These are phyloP conservation scores for Zingel zingel DNA, from an alignment of 2,113 vertebrate genomes.

Conservation along the genomic window DNA sequence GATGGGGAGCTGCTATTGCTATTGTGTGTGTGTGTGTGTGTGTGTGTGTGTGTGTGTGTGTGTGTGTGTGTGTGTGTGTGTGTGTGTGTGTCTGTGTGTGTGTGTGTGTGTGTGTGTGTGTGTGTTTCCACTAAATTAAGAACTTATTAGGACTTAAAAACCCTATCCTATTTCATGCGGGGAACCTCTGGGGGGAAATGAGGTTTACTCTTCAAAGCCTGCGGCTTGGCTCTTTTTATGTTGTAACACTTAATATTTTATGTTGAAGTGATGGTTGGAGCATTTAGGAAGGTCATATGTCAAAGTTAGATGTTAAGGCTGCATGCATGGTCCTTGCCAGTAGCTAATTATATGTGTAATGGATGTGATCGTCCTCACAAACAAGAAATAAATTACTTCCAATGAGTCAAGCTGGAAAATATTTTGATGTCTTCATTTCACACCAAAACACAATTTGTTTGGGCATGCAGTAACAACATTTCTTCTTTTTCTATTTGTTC, in stretches of 20 bases:
- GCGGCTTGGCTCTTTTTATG: slow-evolving; percentile 61
- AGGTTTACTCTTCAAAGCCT: slow-evolving; percentile 74
- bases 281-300: slow-evolving; percentile 67
- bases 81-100: slow-evolving; percentile 26
- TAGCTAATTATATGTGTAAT: slow-evolving; percentile 49
- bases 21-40: slow-evolving; percentile 31
- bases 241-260: slow-evolving; percentile 76
- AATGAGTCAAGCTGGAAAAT: slow-evolving; percentile 19
- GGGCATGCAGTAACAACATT: not conserved
- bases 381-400: slow-evolving; percentile 34
- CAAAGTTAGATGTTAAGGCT: slow-evolving; percentile 37
- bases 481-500: not conserved
- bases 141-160: slow-evolving; percentile 78
- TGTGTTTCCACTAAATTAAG: slow-evolving; percentile 75
- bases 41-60: slow-evolving; percentile 14
- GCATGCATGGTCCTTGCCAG: slow-evolving; percentile 9
- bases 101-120: slow-evolving; percentile 3
- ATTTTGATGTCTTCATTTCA: slow-evolving; percentile 40
- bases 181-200: slow-evolving; percentile 54
- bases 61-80: not conserved
- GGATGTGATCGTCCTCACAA: slow-evolving; percentile 31
- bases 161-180: slow-evolving; percentile 66
- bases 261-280: slow-evolving; percentile 58
- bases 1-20: slow-evolving; percentile 44
- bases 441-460: slow-evolving; percentile 6